Conservation (phyloP, 2,888 invertebrate genomes). For the Drosophila austrosaltans region DNA sequence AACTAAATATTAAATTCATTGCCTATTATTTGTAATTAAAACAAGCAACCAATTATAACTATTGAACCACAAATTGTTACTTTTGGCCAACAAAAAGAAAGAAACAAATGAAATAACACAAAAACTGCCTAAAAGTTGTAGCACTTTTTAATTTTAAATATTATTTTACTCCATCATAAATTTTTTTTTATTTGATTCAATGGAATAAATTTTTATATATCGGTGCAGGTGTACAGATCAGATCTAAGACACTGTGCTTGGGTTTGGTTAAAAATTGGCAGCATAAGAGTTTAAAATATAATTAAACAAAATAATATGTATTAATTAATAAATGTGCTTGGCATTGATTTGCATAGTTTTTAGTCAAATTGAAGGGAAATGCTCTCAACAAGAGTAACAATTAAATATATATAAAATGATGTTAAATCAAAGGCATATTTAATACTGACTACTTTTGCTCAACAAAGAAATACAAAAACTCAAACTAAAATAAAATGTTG, state of each 20-base stretch:
- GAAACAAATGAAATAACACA: not conserved
- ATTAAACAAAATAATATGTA: constrained; percentile 18
- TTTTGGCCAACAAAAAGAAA: constrained; percentile 4
- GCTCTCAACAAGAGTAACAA: constrained; percentile 37
- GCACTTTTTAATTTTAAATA: constrained; percentile 4
- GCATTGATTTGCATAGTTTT: constrained; percentile 64
- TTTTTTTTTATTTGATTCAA: not conserved
- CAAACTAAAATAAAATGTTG: constrained; percentile 15
- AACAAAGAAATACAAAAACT: constrained; percentile 9
- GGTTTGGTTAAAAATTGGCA: constrained; percentile 32
- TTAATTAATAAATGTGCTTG: constrained; percentile 60
- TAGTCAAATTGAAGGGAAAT: constrained; percentile 38
- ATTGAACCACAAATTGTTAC: not conserved
- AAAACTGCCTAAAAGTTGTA: constrained; percentile 9
- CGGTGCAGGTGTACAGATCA: constrained; percentile 69
- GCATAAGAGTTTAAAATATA: constrained; percentile 26
- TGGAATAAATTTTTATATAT: constrained; percentile 59
- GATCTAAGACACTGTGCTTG: constrained; percentile 23
- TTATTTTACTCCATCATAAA: not conserved
- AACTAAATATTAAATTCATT: constrained; percentile 16
- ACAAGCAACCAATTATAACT: not conserved
- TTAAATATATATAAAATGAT: constrained; percentile 19
- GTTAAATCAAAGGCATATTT: constrained; percentile 22
- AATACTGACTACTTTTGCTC: constrained; percentile 39
- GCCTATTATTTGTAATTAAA: constrained; percentile 5